Evolutionary conservation across 2,113 vertebrate genomes (phyloP), one percentile per base, ranked within the genome.

Genomic region (Oreochromis tanganicae): DNA sequence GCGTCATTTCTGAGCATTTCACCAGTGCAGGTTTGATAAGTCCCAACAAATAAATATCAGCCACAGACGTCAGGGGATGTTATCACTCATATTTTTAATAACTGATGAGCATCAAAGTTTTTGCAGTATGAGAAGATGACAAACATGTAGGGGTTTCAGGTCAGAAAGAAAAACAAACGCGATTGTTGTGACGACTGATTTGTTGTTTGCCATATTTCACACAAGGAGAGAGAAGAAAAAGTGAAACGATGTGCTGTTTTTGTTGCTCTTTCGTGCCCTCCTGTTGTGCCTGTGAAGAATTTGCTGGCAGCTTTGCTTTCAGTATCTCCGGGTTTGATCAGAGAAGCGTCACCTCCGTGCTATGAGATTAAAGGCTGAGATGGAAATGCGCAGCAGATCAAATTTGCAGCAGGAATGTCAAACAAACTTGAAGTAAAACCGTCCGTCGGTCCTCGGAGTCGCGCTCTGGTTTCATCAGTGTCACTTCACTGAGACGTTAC

Each of bases 271-370:
- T 3, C 46, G 6, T 46, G 41, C 1, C 1, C 3, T n/a, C 38
- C 8, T 41, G n/a, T 16, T 16, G 7, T 46, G 0, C n/a, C 0
- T 41, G 19, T 71, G 1, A 1, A 24, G 63, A 43, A 43, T 2
- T 0, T 27, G 68, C 41, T 46, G 41, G n/a, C 68, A 46, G 68
- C 68, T 66, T 46, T 73, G 38, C 38, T 27, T 7, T 43, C n/a
- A 12, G 38, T 46, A 11, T 73, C 71, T 75, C 46, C 2, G 9
- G 43, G 43, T 29, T 71, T 48, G 68, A 46, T 73, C 68, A 10
- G 68, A 73, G 41, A 41, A 71, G 21, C 8, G 2, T 48, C 71
- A 12, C 2, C 43, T 75, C 71, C 3, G 43, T 75, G 63, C 17
- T 36, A n/a, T 36, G 68, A 11, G 41, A 46, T 46, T 10, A 73